Evolutionary conservation across 2,797 vertebrate species (phyloP), one percentile per base, ranked within the genome.

Genomic region (Tragopan temminckii): DNA sequence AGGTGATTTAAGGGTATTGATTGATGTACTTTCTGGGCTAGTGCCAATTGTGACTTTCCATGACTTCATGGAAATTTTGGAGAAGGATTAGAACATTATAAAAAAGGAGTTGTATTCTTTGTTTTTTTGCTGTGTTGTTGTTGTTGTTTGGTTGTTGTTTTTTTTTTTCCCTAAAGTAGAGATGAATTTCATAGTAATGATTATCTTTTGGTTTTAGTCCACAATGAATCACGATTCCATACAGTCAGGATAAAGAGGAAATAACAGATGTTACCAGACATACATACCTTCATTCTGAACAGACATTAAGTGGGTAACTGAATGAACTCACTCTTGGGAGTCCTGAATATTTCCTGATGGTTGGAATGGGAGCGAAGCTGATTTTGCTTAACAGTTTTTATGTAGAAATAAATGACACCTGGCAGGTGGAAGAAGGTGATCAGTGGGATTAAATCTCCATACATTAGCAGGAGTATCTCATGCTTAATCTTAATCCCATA

Each of bases 231-330:
- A 31, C 52, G 19, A 20, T 64, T 48, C 38, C 38, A 43, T 8
- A 42, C 14, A 40, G 38, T 31, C 87, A 89, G 35, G 18, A 5
- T 42, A 62, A 81, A 40, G 40, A 38, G 16, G 14, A 59, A 46
- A 21, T 21, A 71, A 81, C 25, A 63, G 62, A 25, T 86, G 25
- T 21, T 38, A 62, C 33, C 48, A 53, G 38, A 33, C 16, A 33
- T 33, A 10, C 2, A 9, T 33, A 6, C 67, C 4, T 70, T 43
- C 35, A 42, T 82, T 89, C 70, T 74, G 43, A 80, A 57, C 18
- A 45, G 38, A 36, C 11, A 36, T 9, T 31, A 61, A 27, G 8
- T 46, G 11, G 0, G 0, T 67, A 53, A 52, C 11, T 2, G 1
- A n/a, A 19, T 77, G 31, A 23, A 45, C 55, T 58, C 63, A 21